These are phyloP conservation scores for Leucoptera coffeella DNA, from an alignment of 2,888 invertebrate genomes.

Conservation along the genomic window DNA sequence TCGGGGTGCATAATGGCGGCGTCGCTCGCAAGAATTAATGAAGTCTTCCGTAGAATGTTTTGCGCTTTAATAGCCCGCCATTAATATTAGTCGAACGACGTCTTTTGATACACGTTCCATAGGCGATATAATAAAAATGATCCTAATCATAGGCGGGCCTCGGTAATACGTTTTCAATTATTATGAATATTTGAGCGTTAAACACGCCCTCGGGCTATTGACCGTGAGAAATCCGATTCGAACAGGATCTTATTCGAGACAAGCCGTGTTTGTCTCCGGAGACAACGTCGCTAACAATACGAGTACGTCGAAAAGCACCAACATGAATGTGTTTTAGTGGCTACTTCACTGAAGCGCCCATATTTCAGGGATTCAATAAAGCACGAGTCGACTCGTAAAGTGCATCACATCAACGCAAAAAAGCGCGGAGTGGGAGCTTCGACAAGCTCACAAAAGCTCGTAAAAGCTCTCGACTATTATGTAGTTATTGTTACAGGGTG, in stretches of 20 bases:
- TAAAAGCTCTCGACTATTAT: slow-evolving; percentile 51
- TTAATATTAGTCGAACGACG: slow-evolving; percentile 46
- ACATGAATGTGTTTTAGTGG: slow-evolving; percentile 18
- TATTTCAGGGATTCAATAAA: slow-evolving; percentile 43
- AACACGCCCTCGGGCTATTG: no score
- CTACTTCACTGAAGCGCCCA: slow-evolving; percentile 15
- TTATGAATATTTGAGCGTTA: no score
- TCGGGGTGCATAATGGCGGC: slow-evolving; percentile 35
- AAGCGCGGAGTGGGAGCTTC: slow-evolving; percentile 43
- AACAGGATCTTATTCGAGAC: no score
- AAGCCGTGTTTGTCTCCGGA: no score
- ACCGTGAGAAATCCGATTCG: no score
- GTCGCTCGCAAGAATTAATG: slow-evolving; percentile 38
- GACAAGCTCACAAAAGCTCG: slow-evolving; percentile 50
- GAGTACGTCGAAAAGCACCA: no score
- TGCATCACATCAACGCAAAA: slow-evolving; percentile 42
- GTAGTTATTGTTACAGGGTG: slow-evolving; percentile 52
- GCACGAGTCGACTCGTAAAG: no score
- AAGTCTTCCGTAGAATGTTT: slow-evolving; percentile 43
- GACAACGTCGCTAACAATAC: no score
- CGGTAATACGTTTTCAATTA: no score
- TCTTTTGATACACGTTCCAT: no score
- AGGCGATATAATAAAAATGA: no score
- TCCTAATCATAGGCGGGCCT: no score
- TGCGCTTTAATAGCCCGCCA: slow-evolving; percentile 38